A percentile compares a stretch with the other conserved stretches of the same genome.
phyloP scores from a whole-genome alignment of 2,113 vertebrate genomes.

The Psittacula cyanocephala region DNA sequence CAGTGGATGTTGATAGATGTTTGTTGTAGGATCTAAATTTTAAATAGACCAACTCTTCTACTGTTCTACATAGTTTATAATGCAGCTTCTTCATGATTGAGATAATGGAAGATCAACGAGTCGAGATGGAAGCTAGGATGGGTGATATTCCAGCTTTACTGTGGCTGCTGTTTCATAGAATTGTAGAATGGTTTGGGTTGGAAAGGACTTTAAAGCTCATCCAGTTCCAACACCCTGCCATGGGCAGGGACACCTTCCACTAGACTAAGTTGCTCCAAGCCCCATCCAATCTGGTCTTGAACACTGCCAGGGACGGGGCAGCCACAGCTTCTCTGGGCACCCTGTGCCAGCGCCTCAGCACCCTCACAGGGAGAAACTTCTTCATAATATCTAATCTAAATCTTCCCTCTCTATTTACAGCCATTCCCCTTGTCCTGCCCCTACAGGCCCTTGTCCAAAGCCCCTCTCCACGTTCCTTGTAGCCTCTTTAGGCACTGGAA shows the following conservation, averaged over 20 bases:
- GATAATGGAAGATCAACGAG: neutral
- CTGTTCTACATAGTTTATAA: neutral
- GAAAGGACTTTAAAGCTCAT: neutral
- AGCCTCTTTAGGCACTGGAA: no score
- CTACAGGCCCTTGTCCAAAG: no score
- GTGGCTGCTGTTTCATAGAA: neutral
- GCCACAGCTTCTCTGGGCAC: neutral
- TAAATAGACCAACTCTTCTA: neutral
- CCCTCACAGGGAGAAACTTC: neutral
- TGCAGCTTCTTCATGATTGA: neutral
- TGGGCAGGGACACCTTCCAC: neutral
- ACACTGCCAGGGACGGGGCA: neutral
- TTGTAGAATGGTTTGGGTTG: neutral
- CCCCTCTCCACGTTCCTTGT: no score
- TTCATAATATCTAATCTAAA: neutral
- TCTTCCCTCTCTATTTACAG: no score
- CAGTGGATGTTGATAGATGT: neutral
- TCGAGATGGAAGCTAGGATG: neutral
- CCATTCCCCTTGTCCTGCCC: no score
- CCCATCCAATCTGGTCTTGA: neutral
- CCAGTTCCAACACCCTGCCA: neutral
- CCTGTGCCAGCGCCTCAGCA: neutral
- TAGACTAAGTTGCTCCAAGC: neutral
- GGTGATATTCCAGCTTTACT: neutral
- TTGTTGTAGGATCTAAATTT: neutral